Evolutionary conservation across 2,888 invertebrate genomes (phyloP).

Genomic region (Archips crataeganus): DNA sequence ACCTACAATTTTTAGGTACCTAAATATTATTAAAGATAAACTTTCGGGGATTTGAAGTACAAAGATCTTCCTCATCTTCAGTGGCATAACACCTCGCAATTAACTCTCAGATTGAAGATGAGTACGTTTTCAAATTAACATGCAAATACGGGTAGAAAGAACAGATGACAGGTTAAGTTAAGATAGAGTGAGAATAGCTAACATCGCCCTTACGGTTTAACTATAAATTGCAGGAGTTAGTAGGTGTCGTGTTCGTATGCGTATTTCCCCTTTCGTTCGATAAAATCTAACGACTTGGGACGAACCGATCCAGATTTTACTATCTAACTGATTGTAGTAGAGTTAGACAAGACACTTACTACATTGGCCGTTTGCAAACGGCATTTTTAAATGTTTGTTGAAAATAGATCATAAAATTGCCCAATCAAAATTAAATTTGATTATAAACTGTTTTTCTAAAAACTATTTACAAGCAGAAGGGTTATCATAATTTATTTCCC

Average conservation of each 20-base stretch:
- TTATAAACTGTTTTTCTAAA: too few relatives aligned
- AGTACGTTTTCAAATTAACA: conserved; percentile 8
- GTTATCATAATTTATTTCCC: too few relatives aligned
- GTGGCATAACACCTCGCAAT: neutral
- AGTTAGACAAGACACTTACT: neutral
- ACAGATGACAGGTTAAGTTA: conserved; percentile 1
- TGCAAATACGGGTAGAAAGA: neutral
- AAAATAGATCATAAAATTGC: too few relatives aligned
- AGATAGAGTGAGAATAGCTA: too few relatives aligned
- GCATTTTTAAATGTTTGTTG: too few relatives aligned
- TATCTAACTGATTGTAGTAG: neutral
- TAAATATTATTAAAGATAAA: neutral
- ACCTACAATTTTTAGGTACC: too few relatives aligned
- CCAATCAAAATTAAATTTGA: too few relatives aligned
- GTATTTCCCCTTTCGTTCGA: conserved; percentile 2
- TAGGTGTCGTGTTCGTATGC: conserved; percentile 6
- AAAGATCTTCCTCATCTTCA: neutral
- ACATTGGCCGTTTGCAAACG: too few relatives aligned
- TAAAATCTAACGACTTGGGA: conserved; percentile 21
- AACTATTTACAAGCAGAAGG: too few relatives aligned
- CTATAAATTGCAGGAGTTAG: conserved; percentile 15
- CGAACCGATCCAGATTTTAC: conserved; percentile 3
- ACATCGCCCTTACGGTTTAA: neutral
- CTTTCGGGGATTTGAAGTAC: neutral
- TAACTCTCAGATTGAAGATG: neutral